A percentile compares a stretch with the other conserved stretches of the same genome.
These are phyloP conservation scores for Pomacea maculata DNA, from an alignment of 1,140 invertebrate species.

Conservation along the genomic window DNA sequence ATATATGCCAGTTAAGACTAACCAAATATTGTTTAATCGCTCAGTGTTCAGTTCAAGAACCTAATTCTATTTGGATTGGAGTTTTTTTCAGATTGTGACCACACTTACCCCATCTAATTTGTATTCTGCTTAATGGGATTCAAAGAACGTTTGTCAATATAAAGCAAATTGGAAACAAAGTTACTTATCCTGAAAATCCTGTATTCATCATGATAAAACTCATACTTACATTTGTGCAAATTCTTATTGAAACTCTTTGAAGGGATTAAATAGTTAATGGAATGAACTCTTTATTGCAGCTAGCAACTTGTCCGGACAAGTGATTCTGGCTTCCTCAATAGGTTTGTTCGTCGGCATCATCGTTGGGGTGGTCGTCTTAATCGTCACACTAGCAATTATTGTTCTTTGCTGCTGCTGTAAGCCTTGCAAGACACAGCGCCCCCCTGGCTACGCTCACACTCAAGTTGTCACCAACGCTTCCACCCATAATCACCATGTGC, in stretches of 20 bases:
- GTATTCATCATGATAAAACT: background rate
- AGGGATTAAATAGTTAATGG: too few species aligned
- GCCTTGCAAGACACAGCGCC: background rate
- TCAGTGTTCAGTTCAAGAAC: too few species aligned
- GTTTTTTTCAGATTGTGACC: background rate
- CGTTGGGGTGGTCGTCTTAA: conserved; percentile 21
- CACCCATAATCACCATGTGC: conserved; percentile 8
- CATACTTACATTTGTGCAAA: background rate
- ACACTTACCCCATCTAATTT: background rate
- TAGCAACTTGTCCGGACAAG: conserved; percentile 21
- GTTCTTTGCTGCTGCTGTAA: conserved; percentile 30
- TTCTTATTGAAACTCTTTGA: background rate
- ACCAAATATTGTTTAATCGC: too few species aligned
- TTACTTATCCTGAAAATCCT: background rate
- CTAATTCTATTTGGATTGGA: too few species aligned
- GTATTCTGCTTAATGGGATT: too few species aligned
- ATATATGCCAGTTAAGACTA: too few species aligned
- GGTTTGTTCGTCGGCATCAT: conserved; percentile 28
- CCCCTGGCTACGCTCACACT: conserved; percentile 1
- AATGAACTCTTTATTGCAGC: background rate
- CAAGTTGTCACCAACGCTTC: background rate
- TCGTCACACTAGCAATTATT: conserved; percentile 19
- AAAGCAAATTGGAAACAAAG: background rate
- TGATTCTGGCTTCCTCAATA: conserved; percentile 23
- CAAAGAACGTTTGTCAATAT: background rate